phyloP scores from a whole-genome alignment of 2,113 vertebrate species.

The Urocitellus parryii region DNA sequence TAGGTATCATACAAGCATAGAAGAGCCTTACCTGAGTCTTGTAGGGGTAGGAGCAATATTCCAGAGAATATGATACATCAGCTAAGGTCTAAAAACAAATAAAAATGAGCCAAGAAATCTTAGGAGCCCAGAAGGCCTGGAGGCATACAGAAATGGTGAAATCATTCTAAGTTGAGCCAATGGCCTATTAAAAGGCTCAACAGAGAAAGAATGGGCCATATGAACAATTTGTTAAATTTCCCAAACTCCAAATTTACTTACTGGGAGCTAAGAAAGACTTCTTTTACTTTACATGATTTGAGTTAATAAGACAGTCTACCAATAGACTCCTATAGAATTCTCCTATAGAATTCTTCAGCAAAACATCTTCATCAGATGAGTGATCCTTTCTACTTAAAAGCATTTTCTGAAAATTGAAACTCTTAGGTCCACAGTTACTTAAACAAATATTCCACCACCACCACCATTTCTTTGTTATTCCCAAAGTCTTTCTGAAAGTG shows the following conservation, averaged over 20 bases:
- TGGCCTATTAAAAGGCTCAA: not conserved
- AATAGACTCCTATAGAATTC: slow-evolving; percentile 5
- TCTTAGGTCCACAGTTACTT: slow-evolving; percentile 52
- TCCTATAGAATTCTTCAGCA: slow-evolving; percentile 16
- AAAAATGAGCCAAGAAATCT: slow-evolving; percentile 11
- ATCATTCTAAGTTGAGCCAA: not conserved
- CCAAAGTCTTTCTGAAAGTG: slow-evolving; percentile 40
- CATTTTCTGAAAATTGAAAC: slow-evolving; percentile 68
- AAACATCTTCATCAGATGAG: slow-evolving; percentile 9
- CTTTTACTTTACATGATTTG: slow-evolving; percentile 39
- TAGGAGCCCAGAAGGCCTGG: not conserved
- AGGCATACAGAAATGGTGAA: not conserved
- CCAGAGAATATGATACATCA: not conserved
- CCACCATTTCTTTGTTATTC: not conserved
- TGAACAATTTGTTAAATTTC: not conserved
- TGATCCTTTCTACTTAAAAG: slow-evolving; percentile 46
- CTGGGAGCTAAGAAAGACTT: slow-evolving; percentile 14
- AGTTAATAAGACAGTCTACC: slow-evolving; percentile 54
- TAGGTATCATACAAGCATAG: not conserved
- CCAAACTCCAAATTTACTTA: not conserved
- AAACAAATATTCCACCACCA: slow-evolving; percentile 44
- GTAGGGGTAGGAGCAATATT: not conserved
- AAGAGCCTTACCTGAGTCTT: not conserved
- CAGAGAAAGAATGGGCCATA: not conserved
- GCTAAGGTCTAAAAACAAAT: not conserved